Evolutionary conservation across 1,140 invertebrate genomes (phyloP).

Genomic region (Nymphalis io): DNA sequence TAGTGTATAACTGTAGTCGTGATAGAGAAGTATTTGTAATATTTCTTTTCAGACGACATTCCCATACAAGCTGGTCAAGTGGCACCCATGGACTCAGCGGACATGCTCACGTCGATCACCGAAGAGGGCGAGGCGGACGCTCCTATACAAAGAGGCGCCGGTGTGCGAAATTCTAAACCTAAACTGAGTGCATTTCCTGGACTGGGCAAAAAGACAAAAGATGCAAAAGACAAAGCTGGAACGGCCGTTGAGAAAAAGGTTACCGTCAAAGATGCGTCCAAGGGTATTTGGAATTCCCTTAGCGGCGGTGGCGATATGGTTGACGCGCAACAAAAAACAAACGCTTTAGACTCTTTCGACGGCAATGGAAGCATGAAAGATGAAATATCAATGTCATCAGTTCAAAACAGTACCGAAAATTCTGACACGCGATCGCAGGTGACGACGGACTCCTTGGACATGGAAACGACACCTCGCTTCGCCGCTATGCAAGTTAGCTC

Average conservation of each 20-base stretch:
- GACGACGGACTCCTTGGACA: conserved; percentile 72
- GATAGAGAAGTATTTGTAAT: background rate
- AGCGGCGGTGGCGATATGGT: conserved; percentile 71
- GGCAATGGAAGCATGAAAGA: conserved; percentile 72
- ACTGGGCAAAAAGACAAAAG: conserved; percentile 76
- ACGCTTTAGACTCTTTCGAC: conserved; percentile 51
- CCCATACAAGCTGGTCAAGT: conserved; percentile 76
- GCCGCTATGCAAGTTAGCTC: conserved; percentile 80
- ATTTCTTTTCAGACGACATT: conserved; percentile 74
- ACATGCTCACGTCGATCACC: conserved; percentile 74
- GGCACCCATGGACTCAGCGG: conserved; percentile 65
- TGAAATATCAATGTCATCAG: conserved; percentile 74
- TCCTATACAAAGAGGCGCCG: conserved; percentile 67
- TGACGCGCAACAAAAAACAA: conserved; percentile 68
- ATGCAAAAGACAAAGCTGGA: conserved; percentile 66
- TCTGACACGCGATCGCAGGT: conserved; percentile 74
- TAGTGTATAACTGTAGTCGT: too few relatives aligned
- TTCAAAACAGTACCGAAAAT: conserved; percentile 69
- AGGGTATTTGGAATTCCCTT: conserved; percentile 71
- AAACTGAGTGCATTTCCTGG: conserved; percentile 73
- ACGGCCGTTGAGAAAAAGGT: conserved; percentile 67
- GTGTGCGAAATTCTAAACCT: conserved; percentile 71
- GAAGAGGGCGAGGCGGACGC: conserved; percentile 74
- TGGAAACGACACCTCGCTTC: conserved; percentile 68
- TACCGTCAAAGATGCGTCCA: conserved; percentile 70